Conservation (phyloP, 2,113 vertebrate genomes). For the Cygnus atratus region DNA sequence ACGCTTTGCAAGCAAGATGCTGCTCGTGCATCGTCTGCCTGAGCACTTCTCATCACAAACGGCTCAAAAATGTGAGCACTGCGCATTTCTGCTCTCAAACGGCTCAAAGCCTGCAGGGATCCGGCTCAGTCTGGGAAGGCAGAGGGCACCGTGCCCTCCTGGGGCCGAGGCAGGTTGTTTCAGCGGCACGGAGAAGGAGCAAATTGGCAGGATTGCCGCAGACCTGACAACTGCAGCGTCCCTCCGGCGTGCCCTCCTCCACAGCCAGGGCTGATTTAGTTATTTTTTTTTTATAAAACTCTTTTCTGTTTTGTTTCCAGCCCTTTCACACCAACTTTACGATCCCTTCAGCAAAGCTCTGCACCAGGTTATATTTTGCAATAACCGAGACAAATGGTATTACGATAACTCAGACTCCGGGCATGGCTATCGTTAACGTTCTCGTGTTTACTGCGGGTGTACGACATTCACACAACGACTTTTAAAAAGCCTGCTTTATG, state of each 20-base stretch:
- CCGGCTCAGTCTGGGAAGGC: background rate
- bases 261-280: background rate
- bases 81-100: background rate
- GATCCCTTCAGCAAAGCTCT: conserved; percentile 29
- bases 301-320: background rate
- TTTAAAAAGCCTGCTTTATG: background rate
- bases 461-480: background rate
- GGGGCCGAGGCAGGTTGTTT: background rate
- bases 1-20: background rate
- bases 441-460: background rate
- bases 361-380: background rate
- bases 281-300: background rate
- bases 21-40: no score
- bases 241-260: background rate
- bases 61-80: background rate
- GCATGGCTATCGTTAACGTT: background rate
- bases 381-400: conserved; percentile 28
- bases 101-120: background rate
- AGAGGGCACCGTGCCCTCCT: background rate
- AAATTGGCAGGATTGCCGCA: background rate
- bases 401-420: conserved; percentile 8
- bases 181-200: background rate
- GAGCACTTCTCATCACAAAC: background rate
- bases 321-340: conserved; percentile 4
- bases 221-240: background rate